A percentile compares a stretch with the other conserved stretches of the same genome.
Conservation (phyloP, 2,797 vertebrate species). For the Nothura maculosa region DNA sequence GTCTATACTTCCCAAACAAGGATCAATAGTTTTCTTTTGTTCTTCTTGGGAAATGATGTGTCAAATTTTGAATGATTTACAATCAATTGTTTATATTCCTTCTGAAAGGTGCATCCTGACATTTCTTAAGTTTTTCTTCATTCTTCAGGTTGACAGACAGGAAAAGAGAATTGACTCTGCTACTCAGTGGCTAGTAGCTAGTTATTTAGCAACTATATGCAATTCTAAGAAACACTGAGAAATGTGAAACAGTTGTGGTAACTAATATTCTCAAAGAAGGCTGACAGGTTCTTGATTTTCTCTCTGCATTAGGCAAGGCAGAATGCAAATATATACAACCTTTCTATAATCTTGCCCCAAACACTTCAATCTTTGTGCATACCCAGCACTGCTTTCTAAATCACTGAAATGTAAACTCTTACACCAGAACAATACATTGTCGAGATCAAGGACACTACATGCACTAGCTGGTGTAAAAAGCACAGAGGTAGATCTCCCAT, state of each 20-base stretch:
- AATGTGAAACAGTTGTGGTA: not conserved
- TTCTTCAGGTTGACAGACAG: not conserved
- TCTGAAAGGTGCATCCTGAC: not conserved
- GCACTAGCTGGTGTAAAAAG: not conserved
- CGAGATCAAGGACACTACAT: not conserved
- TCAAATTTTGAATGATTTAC: slow-evolving; percentile 35
- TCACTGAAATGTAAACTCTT: not conserved
- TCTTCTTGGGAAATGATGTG: not conserved
- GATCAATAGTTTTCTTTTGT: slow-evolving; percentile 12
- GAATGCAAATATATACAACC: not conserved
- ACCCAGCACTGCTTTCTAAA: not conserved
- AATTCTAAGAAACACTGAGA: not conserved
- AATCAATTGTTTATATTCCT: not conserved
- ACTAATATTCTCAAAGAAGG: not conserved
- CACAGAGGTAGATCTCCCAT: not conserved
- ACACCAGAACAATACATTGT: not conserved
- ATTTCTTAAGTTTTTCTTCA: not conserved
- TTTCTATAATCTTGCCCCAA: not conserved
- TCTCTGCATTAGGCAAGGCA: not conserved
- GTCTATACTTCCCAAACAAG: not conserved
- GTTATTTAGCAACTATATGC: not conserved
- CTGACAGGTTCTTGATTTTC: not conserved
- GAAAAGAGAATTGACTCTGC: not conserved
- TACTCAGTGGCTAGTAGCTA: not conserved
- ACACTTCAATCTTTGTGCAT: not conserved